phyloP scores from a whole-genome alignment of 2,797 vertebrate genomes.

The Danionella dracula region DNA sequence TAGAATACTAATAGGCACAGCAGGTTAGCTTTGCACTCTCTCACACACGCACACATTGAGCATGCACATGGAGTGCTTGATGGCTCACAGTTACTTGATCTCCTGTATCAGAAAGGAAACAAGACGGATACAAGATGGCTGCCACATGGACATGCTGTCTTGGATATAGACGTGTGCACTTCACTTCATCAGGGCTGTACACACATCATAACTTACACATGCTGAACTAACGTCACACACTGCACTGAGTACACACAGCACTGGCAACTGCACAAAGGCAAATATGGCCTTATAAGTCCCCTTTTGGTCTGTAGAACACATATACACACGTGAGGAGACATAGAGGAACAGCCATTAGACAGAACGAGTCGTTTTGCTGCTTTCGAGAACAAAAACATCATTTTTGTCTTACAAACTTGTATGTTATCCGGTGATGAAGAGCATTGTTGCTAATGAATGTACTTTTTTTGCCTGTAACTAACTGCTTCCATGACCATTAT shows the following conservation, averaged over 20 bases:
- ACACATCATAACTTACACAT: conserved; percentile 73
- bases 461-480: no score
- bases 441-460: no score
- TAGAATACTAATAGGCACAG: conserved; percentile 71
- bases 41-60: conserved; percentile 43
- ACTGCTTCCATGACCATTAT: neutral
- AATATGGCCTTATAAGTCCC: conserved; percentile 61
- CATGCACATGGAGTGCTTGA: conserved; percentile 7
- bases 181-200: conserved; percentile 61
- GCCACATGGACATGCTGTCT: conserved; percentile 17
- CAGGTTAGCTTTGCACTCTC: conserved; percentile 47
- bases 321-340: conserved; percentile 59
- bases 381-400: neutral
- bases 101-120: conserved; percentile 2
- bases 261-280: conserved; percentile 66
- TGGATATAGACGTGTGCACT: conserved; percentile 43
- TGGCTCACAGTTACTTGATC: neutral
- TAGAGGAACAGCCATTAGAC: conserved; percentile 66
- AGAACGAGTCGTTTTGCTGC: conserved; percentile 42
- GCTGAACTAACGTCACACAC: conserved; percentile 70
- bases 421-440: no score
- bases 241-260: conserved; percentile 66
- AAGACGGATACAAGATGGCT: conserved; percentile 28
- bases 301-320: neutral
- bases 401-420: no score